Conservation (phyloP, 2,797 vertebrate genomes). For the Enteromius fasciolatus region DNA sequence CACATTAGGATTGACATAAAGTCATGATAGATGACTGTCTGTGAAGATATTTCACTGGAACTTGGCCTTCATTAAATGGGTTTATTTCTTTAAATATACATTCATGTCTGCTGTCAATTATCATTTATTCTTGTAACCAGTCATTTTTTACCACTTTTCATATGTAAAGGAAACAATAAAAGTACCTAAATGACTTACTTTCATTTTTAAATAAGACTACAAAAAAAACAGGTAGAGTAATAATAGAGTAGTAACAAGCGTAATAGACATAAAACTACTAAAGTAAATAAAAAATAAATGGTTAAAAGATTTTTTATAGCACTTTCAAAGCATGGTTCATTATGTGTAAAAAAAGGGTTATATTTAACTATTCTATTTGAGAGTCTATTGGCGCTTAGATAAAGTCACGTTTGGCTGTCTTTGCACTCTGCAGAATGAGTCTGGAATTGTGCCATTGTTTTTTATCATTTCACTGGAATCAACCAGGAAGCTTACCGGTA, state of each 20-base stretch:
- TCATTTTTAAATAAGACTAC: not conserved
- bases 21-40: no score
- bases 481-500: slow-evolving; percentile 16
- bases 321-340: not conserved
- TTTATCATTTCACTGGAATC: not conserved
- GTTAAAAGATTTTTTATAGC: not conserved
- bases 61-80: not conserved
- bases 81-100: no score
- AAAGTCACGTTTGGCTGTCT: not conserved
- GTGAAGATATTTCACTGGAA: not conserved
- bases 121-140: not conserved
- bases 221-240: not conserved
- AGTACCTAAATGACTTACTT: not conserved
- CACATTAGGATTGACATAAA: not conserved
- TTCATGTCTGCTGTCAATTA: no score
- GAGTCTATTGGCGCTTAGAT: not conserved
- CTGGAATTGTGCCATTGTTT: not conserved
- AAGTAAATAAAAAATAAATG: not conserved
- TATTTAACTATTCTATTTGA: not conserved
- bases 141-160: not conserved
- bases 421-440: not conserved
- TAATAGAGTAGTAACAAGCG: no score
- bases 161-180: no score
- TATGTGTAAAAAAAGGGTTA: not conserved
- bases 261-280: not conserved